Conservation (phyloP, 2,888 invertebrate species). For the Lissonota sp. region DNA sequence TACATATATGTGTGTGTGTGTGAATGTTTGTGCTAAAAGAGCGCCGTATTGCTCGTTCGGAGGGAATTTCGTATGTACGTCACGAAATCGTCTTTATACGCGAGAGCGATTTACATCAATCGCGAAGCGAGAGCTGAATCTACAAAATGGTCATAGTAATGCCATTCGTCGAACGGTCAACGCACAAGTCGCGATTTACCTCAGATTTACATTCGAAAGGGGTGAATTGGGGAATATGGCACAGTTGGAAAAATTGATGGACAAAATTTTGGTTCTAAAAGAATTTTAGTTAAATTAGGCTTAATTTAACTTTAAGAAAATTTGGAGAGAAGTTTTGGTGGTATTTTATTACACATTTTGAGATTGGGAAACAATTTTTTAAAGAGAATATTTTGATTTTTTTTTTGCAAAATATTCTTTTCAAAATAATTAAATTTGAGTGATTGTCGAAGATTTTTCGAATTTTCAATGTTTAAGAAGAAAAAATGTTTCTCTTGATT, state of each 20-base stretch:
- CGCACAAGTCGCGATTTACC: conserved; percentile 52
- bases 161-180: conserved; percentile 51
- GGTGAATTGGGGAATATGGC: conserved; percentile 8
- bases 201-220: conserved; percentile 24
- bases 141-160: conserved; percentile 54
- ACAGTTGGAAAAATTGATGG: conserved; percentile 6
- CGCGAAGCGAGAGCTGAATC: conserved; percentile 65
- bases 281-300: no score
- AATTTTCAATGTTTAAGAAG: no score
- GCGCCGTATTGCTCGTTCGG: conserved; percentile 26
- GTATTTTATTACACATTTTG: no score
- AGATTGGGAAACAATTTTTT: no score
- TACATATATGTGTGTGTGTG: not conserved
- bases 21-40: conserved; percentile 27
- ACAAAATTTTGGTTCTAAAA: no score
- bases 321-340: no score
- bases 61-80: conserved; percentile 63
- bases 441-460: no score
- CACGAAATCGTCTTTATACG: conserved; percentile 65
- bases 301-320: no score
- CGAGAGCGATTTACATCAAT: conserved; percentile 68
- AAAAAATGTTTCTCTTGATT: no score
- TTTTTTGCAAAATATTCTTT: no score
- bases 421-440: no score
- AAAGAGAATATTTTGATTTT: no score